phyloP scores from a whole-genome alignment of 2,888 invertebrate genomes.

The Sycophila texana region DNA sequence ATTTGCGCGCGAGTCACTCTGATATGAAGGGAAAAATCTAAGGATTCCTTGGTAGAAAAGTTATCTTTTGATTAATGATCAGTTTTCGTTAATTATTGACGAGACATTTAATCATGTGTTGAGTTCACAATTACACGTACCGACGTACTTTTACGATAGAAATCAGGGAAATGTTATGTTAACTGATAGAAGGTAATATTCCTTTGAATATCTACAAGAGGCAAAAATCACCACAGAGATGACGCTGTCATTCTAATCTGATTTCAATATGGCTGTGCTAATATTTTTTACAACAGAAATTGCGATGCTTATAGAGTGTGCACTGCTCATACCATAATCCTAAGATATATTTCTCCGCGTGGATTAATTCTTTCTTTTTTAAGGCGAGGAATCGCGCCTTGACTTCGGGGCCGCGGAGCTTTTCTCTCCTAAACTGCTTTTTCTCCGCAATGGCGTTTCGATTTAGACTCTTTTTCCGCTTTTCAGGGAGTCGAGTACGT shows the following conservation, averaged over 20 bases:
- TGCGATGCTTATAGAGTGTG: no score
- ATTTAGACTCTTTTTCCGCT: constrained; percentile 24
- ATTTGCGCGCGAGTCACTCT: neutral
- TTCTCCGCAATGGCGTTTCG: constrained; percentile 25
- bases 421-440: neutral
- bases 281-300: no score
- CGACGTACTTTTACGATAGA: no score
- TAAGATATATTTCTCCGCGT: neutral
- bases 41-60: neutral
- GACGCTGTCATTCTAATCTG: no score
- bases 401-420: neutral
- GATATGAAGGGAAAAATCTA: neutral
- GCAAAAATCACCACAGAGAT: no score
- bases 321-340: neutral
- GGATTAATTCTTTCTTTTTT: neutral
- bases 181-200: no score
- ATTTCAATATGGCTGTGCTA: no score
- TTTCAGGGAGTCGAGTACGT: neutral
- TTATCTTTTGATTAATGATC: neutral
- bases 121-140: no score
- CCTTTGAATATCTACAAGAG: no score
- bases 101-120: neutral
- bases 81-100: neutral
- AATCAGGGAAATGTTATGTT: no score
- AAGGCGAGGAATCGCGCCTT: neutral